These are phyloP conservation scores for Cantharis lateralis DNA, from an alignment of 2,888 invertebrate genomes.

Conservation along the genomic window DNA sequence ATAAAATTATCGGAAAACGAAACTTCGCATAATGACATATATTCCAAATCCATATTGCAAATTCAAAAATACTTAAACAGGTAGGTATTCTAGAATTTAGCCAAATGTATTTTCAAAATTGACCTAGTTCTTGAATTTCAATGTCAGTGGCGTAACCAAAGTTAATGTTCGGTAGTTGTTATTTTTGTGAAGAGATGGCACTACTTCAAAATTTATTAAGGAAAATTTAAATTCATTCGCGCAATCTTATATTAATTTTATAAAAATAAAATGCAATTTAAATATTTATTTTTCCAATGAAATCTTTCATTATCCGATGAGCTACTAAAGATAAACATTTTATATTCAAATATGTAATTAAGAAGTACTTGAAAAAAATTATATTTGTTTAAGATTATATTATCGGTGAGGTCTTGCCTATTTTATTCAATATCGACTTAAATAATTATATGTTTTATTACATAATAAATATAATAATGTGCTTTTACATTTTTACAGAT, in stretches of 20 bases:
- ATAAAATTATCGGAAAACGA: slow-evolving; percentile 57
- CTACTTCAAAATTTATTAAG: background rate
- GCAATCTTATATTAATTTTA: background rate
- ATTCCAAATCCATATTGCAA: slow-evolving; percentile 47
- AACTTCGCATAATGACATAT: slow-evolving; percentile 46
- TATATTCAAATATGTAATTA: background rate
- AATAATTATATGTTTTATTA: background rate
- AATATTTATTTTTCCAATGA: background rate
- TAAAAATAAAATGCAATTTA: background rate
- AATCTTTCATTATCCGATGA: background rate
- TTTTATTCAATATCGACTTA: background rate
- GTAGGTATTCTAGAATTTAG: slow-evolving; percentile 41
- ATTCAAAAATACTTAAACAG: slow-evolving; percentile 63
- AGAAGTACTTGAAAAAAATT: background rate
- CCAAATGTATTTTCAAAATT: background rate
- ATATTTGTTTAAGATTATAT: slow-evolving; percentile 1
- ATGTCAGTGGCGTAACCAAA: background rate
- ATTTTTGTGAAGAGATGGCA: background rate
- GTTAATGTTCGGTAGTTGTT: background rate
- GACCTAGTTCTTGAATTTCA: background rate
- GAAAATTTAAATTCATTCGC: background rate
- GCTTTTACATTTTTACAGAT: slow-evolving; percentile 50
- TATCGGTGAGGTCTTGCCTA: background rate
- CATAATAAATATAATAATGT: background rate
- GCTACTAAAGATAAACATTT: background rate